Base-by-base conservation (phyloP, 2,113 vertebrate species). In the Piliocolobus tephrosceles region DNA sequence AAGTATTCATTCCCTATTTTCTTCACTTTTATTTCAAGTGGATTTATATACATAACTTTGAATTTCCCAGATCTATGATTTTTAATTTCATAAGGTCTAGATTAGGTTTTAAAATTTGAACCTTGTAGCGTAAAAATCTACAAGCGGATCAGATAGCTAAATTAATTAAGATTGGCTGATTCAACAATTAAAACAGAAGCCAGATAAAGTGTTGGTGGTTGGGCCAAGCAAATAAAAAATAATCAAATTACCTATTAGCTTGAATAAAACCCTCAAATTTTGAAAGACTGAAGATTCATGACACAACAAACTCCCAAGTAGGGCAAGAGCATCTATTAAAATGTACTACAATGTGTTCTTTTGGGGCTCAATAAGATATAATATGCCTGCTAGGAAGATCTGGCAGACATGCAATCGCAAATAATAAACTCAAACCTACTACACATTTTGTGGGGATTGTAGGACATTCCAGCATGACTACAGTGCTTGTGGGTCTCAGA, bases 121-220 rank as follows among this genome's bases (percentile, higher is more conserved):
- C 8, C 13, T 75, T 61, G 17, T 17, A 75, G n/a, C 52, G 50
- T 76, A 81, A 97, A 96, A 89, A 70, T 18, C 3, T 47, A 91
- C 25, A 68, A 64, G 13, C 8, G 5, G 43, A 43, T 96, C 93
- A 96, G 47, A 86, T 66, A 90, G 90, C 35, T 96, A 32, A 97
- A 79, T 81, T 97, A 92, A 95, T 84, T 91, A 97, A 91, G 79
- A 95, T 52, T 91, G 79, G n/a, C 5, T 68, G 0, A 87, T 87
- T 97, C 43, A 93, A 94, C 55, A 97, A 90, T 84, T 91, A 89
- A 82, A 95, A 57, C 32, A 79, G 40, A 84, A 96, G 35, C 73
- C 61, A 90, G 93, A 84, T 87, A 97, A 93, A 22, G 20, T 1
- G 3, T 86, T 94, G 55, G 75, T 72, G 11, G 17, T 84, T 96